Base-by-base conservation (phyloP, 1,140 invertebrate species). In the Drosophila simulans region DNA sequence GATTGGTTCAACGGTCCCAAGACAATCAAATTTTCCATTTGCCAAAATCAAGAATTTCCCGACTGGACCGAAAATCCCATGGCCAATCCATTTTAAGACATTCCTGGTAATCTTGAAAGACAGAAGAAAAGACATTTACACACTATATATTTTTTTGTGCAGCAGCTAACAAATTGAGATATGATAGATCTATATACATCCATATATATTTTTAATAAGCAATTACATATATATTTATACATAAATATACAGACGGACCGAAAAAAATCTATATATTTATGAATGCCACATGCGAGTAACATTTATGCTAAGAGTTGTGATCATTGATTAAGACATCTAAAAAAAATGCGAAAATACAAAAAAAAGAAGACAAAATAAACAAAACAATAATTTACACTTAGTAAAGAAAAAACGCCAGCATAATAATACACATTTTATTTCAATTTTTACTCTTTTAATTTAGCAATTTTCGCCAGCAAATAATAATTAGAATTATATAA, bases 231-330 rank as follows among this genome's bases (percentile, higher is more conserved):
- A 49, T 59, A 71, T 80, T 73, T 60, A 58, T 66, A 80, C 46
- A 62, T 69, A 64, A 81, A 75, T 64, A 60, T 69, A 80, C 58
- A 65, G 63, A 66, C 58, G 42, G 45, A 76, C 55, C 52, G 73
- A 75, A 60, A 57, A 55, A 62, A 58, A 64, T 40, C 55, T 63
- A 73, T 78, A 70, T 84, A 68, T 84, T 64, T 72, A 79, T 63
- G 59, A 77, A 90, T 79, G 78, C 74, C 78, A 88, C 63, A 86
- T 80, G 78, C 78, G 82, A 86, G 84, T 78, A 78, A 86, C 88
- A 89, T 89, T 91, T 86, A 91, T 89, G 80, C 78, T 91, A 91
- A 91, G 90, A 91, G 90, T 91, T 91, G 90, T 91, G 90, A 91
- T 91, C 91, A 91, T 91, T 91, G 90, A 91, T 90, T 91, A 91